Conservation (phyloP, 2,888 invertebrate species). For the Calliopum simillimum region DNA sequence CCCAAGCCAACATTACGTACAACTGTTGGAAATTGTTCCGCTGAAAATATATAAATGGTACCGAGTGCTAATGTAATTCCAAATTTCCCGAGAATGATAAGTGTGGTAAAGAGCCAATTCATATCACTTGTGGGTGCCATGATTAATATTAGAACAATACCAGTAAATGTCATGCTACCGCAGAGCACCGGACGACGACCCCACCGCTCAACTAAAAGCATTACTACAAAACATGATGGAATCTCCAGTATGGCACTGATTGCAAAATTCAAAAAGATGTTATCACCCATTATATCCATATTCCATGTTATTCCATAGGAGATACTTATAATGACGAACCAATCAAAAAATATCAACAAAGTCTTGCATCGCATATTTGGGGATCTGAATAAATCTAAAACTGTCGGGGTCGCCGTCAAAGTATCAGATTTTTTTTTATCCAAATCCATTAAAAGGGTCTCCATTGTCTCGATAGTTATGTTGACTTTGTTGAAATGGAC, state of each 20-base stretch:
- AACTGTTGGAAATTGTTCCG: constrained; percentile 81
- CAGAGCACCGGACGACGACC: constrained; percentile 78
- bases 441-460: constrained; percentile 68
- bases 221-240: constrained; percentile 76
- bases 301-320: constrained; percentile 85
- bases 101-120: constrained; percentile 71
- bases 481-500: constrained; percentile 75
- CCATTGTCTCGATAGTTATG: constrained; percentile 70
- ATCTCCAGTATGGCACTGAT: constrained; percentile 81
- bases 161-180: constrained; percentile 76
- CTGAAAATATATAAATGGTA: constrained; percentile 78
- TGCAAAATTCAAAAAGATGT: constrained; percentile 78
- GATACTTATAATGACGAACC: constrained; percentile 82
- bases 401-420: constrained; percentile 51
- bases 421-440: background rate
- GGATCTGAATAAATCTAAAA: constrained; percentile 73
- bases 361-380: constrained; percentile 75
- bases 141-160: constrained; percentile 71
- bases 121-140: constrained; percentile 70
- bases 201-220: constrained; percentile 77
- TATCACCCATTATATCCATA: constrained; percentile 77
- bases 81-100: constrained; percentile 79
- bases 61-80: constrained; percentile 81
- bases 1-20: constrained; percentile 89
- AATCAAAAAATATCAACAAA: constrained; percentile 78